Evolutionary conservation across 2,888 invertebrate genomes (phyloP), one percentile per base, ranked within the genome.

Genomic region (Punctoribates punctum): DNA sequence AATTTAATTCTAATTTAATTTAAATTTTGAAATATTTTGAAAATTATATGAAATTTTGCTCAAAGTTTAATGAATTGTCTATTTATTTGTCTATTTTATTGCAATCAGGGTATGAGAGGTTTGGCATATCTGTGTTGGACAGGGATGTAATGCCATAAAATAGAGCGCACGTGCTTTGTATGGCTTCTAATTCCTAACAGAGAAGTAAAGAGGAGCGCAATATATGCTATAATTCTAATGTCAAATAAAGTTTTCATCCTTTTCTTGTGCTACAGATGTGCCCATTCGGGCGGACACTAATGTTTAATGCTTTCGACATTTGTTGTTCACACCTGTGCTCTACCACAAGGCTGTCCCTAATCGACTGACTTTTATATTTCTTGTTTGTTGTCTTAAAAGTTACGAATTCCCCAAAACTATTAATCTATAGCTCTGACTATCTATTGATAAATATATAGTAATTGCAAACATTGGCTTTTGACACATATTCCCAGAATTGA

Each of bases 221-320:
- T 72, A 72, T 67, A 38, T 38, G 38, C 65, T 67, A 67, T 72
- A 72, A 72, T 72, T 72, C 72, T 25, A 46, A 72, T n/a, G 27
- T 72, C 72, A 72, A 72, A 72, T 72, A 72, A 72, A 72, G 72
- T 72, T 72, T 72, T 46, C 72, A 72, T 72, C 72, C 72, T 72
- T 72, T 72, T 72, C 72, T 72, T 17, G 15, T 17, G 9, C 42
- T 48, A 72, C 72, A 72, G 42, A 46, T 72, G 72, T 72, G 25
- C 25, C 8, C 48, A 20, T 34, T 67, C 38, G 13, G 27, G 15
- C 29, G 38, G 67, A 67, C 67, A 67, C n/a, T 67, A 67, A 67
- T 67, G 67, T 67, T 67, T 65, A 65, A 65, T 67, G 67, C 34
- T 67, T 67, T 67, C 23, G 27, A 27, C 38, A 65, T 27, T 38